A percentile compares a stretch with the other conserved stretches of the same genome.
Evolutionary conservation across 2,113 vertebrate species (phyloP).

Genomic region (Halichoeres trimaculatus): DNA sequence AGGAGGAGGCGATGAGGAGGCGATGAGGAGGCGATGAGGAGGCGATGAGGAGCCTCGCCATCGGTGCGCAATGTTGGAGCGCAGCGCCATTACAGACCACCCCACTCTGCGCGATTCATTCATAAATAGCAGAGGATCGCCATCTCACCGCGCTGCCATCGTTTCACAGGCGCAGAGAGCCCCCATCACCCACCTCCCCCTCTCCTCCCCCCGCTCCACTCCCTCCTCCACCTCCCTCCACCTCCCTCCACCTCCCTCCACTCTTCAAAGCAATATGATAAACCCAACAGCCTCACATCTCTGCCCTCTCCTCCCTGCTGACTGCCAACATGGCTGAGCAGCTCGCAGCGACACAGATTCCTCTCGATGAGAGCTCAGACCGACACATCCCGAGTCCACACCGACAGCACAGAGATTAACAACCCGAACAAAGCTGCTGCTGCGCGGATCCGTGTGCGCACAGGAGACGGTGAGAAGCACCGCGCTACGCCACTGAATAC

Average conservation of each 20-base stretch:
- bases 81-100: slow-evolving; percentile 77
- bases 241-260: slow-evolving; percentile 27
- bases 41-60: slow-evolving; percentile 38
- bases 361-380: slow-evolving; percentile 15
- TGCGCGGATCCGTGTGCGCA: slow-evolving; percentile 31
- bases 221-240: not conserved
- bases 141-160: slow-evolving; percentile 75
- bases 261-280: slow-evolving; percentile 68
- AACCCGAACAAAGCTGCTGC: not conserved
- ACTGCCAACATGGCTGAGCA: slow-evolving; percentile 71
- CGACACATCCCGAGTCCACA: not conserved
- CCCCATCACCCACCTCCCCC: not conserved
- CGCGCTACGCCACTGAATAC: slow-evolving; percentile 63
- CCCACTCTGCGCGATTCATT: slow-evolving; percentile 77
- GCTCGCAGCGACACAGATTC: slow-evolving; percentile 15
- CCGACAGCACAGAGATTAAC: not conserved
- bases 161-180: slow-evolving; percentile 61
- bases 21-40: too few species aligned
- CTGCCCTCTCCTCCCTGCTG: slow-evolving; percentile 20
- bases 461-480: slow-evolving; percentile 28
- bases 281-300: slow-evolving; percentile 47
- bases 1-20: too few species aligned
- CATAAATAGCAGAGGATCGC: slow-evolving; percentile 83
- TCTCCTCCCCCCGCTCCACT: not conserved
- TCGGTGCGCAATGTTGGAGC: slow-evolving; percentile 63